Conservation (phyloP, 2,113 vertebrate genomes). For the Desmodus rotundus region DNA sequence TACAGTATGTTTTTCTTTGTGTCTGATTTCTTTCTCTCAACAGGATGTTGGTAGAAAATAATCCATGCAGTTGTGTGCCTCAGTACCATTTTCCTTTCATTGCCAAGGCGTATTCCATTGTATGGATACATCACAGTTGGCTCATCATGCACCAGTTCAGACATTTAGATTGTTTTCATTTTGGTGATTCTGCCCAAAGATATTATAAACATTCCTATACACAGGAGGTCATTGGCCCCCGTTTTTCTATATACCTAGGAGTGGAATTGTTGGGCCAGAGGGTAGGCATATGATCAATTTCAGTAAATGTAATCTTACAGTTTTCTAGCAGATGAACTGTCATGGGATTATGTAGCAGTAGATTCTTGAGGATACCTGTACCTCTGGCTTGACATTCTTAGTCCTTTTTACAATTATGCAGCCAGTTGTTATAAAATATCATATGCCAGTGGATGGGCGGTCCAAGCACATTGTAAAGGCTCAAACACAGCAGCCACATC, state of each 20-base stretch:
- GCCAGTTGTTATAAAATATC: neutral
- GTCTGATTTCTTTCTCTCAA: neutral
- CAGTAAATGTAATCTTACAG: neutral
- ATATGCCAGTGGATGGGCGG: neutral
- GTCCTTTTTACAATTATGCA: neutral
- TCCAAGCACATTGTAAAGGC: neutral
- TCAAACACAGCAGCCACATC: neutral
- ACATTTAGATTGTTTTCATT: neutral
- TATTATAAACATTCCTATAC: neutral
- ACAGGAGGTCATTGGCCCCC: neutral
- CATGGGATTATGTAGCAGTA: neutral
- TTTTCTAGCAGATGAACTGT: neutral
- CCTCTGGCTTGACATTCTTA: neutral
- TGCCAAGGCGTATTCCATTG: neutral
- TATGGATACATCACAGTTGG: neutral
- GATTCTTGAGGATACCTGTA: neutral
- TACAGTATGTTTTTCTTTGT: neutral
- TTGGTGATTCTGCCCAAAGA: neutral
- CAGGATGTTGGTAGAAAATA: neutral
- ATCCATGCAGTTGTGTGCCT: neutral
- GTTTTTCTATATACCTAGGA: neutral
- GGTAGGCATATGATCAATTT: neutral
- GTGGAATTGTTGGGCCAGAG: neutral
- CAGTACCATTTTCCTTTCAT: neutral
- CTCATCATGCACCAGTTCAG: neutral